Evolutionary conservation across 2,113 vertebrate species (phyloP).

Genomic region (Dicrurus megarhynchus): DNA sequence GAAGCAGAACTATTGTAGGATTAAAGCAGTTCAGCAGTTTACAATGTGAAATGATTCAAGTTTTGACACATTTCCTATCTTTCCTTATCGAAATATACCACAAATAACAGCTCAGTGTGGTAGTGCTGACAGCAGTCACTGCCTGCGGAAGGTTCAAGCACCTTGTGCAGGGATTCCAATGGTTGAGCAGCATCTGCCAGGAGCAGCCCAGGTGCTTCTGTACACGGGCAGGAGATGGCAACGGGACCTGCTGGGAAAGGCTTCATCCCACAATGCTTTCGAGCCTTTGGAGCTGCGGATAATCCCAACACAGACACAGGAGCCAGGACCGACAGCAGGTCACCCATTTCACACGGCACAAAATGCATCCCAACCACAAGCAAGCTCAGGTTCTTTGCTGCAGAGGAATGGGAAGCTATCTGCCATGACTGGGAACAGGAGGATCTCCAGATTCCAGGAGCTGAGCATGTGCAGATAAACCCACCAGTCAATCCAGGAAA

Average conservation of each 20-base stretch:
- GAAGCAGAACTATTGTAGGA: constrained; percentile 19
- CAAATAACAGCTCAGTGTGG: constrained; percentile 16
- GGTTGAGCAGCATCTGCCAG: constrained; percentile 36
- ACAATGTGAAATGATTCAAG: constrained; percentile 44
- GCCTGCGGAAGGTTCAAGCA: not conserved
- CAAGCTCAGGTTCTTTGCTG: not conserved
- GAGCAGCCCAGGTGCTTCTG: fast-evolving
- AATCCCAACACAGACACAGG: not conserved
- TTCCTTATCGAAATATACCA: not conserved
- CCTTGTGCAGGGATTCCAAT: constrained; percentile 10
- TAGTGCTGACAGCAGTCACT: constrained; percentile 33
- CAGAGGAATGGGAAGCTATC: not conserved
- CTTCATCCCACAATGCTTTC: fast-evolving
- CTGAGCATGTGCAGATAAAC: not conserved
- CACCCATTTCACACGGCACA: fast-evolving
- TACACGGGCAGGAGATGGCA: fast-evolving
- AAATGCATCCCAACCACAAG: not conserved
- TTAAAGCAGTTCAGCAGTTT: constrained; percentile 54
- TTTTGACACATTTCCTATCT: constrained; percentile 55
- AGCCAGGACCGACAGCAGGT: not conserved
- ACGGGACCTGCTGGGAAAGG: not conserved
- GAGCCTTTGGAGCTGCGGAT: not conserved
- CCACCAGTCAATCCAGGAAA: not conserved
- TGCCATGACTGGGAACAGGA: not conserved
- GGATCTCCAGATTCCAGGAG: not conserved